phyloP scores from a whole-genome alignment of 2,888 invertebrate species.

The Coecobrya sp. region DNA sequence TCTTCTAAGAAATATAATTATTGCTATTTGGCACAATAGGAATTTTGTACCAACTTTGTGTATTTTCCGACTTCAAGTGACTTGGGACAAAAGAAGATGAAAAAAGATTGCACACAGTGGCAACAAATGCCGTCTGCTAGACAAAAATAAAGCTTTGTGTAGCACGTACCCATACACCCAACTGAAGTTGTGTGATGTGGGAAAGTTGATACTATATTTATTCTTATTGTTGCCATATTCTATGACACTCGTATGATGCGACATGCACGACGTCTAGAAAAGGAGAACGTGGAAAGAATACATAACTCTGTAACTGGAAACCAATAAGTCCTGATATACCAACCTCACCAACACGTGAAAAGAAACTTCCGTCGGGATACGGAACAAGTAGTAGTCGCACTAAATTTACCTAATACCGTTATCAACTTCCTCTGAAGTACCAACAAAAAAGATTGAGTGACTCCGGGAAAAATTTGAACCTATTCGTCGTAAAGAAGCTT shows the following conservation, averaged over 20 bases:
- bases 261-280: background rate
- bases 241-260: background rate
- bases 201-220: background rate
- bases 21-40: background rate
- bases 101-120: background rate
- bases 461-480: background rate
- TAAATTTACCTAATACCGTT: background rate
- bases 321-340: slow-evolving; percentile 18
- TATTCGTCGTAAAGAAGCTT: background rate
- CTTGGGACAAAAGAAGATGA: background rate
- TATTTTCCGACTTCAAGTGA: background rate
- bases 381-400: background rate
- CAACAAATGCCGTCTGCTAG: too few relatives aligned
- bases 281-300: slow-evolving; percentile 11
- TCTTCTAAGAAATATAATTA: slow-evolving; percentile 30
- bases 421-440: background rate
- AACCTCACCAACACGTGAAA: background rate
- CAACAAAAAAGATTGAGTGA: background rate
- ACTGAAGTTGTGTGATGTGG: background rate
- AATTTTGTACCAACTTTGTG: background rate
- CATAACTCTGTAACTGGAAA: background rate
- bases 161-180: background rate
- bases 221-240: background rate
- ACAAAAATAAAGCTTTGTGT: background rate
- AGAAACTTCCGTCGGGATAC: background rate